Evolutionary conservation across 2,888 invertebrate species (phyloP).

Genomic region (Euzophera pinguis): DNA sequence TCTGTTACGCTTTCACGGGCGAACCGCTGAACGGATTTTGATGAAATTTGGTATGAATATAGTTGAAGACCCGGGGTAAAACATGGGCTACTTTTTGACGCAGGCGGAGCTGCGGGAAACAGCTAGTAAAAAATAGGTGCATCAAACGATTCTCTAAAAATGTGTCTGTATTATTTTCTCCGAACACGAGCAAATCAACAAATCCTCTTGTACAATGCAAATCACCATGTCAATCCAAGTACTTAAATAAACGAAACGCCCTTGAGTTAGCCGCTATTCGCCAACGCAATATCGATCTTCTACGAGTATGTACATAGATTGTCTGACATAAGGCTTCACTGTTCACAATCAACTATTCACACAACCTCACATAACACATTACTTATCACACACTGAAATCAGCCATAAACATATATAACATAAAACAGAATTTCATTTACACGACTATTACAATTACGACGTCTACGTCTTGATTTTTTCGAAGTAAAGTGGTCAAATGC

Average conservation of each 20-base stretch:
- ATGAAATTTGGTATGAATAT: too few species aligned
- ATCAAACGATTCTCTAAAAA: neutral
- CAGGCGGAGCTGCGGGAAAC: too few species aligned
- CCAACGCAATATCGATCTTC: conserved; percentile 72
- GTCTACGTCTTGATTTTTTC: conserved; percentile 20
- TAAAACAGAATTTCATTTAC: conserved; percentile 20
- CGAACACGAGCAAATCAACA: neutral
- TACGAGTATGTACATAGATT: conserved; percentile 66
- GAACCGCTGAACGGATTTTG: too few species aligned
- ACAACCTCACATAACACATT: conserved; percentile 33
- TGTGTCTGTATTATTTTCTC: neutral
- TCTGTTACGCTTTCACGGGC: too few species aligned
- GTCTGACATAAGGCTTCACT: conserved; percentile 63
- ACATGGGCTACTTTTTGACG: too few species aligned
- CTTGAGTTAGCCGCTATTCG: conserved; percentile 60
- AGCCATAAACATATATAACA: conserved; percentile 21
- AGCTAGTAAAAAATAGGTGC: too few species aligned
- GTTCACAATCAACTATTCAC: conserved; percentile 21
- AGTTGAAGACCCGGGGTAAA: too few species aligned
- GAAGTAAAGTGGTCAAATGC: conserved; percentile 38
- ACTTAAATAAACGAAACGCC: conserved; percentile 41
- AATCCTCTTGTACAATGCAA: conserved; percentile 23
- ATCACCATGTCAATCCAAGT: conserved; percentile 27
- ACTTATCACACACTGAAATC: conserved; percentile 28
- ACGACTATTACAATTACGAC: conserved; percentile 20